phyloP scores from a whole-genome alignment of 2,797 vertebrate species.

The Parambassis ranga region DNA sequence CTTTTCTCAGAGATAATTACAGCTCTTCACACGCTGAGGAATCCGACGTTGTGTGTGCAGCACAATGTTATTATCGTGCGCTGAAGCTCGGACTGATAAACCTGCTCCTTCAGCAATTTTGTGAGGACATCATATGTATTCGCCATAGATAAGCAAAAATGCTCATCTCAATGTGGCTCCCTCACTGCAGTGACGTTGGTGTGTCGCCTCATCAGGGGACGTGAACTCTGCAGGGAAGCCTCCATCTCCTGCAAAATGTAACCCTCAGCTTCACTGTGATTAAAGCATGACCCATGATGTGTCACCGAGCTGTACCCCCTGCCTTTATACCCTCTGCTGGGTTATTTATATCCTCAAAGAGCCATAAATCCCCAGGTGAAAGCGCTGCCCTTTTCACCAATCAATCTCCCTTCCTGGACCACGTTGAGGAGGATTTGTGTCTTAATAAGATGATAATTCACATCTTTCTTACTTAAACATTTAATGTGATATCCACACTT shows the following conservation, averaged over 20 bases:
- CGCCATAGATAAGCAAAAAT: constrained; percentile 59
- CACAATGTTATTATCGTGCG: constrained; percentile 56
- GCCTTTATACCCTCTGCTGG: constrained; percentile 50
- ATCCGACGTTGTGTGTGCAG: constrained; percentile 46
- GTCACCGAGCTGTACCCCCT: constrained; percentile 54
- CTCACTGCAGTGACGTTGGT: constrained; percentile 22
- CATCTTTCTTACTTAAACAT: constrained; percentile 27
- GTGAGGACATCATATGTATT: constrained; percentile 50
- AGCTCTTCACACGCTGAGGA: constrained; percentile 67
- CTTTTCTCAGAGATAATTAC: constrained; percentile 69
- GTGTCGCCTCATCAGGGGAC: constrained; percentile 31
- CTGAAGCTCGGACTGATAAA: constrained; percentile 56
- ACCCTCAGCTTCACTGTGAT: constrained; percentile 64
- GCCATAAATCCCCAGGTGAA: constrained; percentile 74
- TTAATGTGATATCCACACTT: constrained; percentile 34
- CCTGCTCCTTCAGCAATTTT: constrained; percentile 63
- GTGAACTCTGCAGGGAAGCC: constrained; percentile 31
- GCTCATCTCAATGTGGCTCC: constrained; percentile 22
- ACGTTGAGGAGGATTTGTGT: constrained; percentile 27
- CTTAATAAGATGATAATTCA: constrained; percentile 38
- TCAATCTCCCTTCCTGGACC: constrained; percentile 64
- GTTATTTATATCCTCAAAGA: constrained; percentile 76
- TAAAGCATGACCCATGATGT: constrained; percentile 68
- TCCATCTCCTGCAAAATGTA: constrained; percentile 36
- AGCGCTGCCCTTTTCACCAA: constrained; percentile 75